Percentiles rank a stretch among this genome's conserved stretches.
phyloP scores from a whole-genome alignment of 2,113 vertebrate genomes.

The sheep (Ovis aries) region ARS-UI_Ramb_v3.0 NC_056071.1:59349001-59349500 shows the following conservation, averaged over 20 bases:
- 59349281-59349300: background rate
- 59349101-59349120: background rate
- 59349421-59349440: background rate
- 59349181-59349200: background rate
- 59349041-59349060: background rate
- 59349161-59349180: background rate
- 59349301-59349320: background rate
- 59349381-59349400: background rate
- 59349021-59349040: background rate
- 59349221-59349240: background rate
- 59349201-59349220: background rate
- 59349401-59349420: background rate
- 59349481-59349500: background rate
- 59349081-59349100: background rate
- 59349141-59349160: background rate
- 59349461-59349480: background rate
- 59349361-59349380: background rate
- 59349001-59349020: constrained; percentile 1
- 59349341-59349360: background rate
- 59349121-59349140: background rate
- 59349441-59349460: background rate
- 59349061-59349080: background rate
- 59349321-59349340: background rate
- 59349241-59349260: background rate
- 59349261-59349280: background rate